Evolutionary conservation across 1,140 invertebrate genomes (phyloP).

Genomic region (Drosophila tristis): DNA sequence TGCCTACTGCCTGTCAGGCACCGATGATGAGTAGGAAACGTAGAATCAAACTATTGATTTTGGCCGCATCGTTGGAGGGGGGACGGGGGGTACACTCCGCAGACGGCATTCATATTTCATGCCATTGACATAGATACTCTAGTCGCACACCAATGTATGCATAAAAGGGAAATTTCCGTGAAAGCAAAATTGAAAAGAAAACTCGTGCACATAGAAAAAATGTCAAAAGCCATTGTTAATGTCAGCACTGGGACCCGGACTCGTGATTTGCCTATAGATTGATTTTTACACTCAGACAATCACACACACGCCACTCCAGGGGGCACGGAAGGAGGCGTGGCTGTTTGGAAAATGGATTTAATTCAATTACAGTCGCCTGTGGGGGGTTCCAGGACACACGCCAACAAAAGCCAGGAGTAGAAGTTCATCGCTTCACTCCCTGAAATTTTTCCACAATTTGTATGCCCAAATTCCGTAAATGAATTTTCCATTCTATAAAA

Average conservation of each 20-base stretch:
- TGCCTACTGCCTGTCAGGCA: constrained; percentile 21
- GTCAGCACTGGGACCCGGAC: constrained; percentile 46
- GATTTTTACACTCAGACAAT: constrained; percentile 48
- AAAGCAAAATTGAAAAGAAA: constrained; percentile 75
- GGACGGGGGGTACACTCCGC: constrained; percentile 15
- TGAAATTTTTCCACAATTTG: constrained; percentile 16
- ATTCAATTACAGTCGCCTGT: constrained; percentile 51
- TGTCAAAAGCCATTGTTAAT: constrained; percentile 79
- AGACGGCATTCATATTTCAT: constrained; percentile 59
- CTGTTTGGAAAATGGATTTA: constrained; percentile 59
- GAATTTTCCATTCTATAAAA: constrained; percentile 53
- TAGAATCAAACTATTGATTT: constrained; percentile 76
- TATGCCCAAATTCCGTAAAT: constrained; percentile 45
- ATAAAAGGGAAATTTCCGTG: constrained; percentile 42
- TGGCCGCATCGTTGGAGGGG: constrained; percentile 15
- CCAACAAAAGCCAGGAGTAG: background rate
- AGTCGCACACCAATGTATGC: constrained; percentile 40
- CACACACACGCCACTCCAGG: constrained; percentile 14
- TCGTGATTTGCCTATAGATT: constrained; percentile 73
- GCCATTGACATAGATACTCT: constrained; percentile 76
- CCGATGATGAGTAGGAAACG: constrained; percentile 54
- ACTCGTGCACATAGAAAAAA: constrained; percentile 59
- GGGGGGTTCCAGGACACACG: background rate
- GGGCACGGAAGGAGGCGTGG: background rate
- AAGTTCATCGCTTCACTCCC: constrained; percentile 8